phyloP scores from a whole-genome alignment of 2,113 vertebrate species.

The Microcebus jonahi region DNA sequence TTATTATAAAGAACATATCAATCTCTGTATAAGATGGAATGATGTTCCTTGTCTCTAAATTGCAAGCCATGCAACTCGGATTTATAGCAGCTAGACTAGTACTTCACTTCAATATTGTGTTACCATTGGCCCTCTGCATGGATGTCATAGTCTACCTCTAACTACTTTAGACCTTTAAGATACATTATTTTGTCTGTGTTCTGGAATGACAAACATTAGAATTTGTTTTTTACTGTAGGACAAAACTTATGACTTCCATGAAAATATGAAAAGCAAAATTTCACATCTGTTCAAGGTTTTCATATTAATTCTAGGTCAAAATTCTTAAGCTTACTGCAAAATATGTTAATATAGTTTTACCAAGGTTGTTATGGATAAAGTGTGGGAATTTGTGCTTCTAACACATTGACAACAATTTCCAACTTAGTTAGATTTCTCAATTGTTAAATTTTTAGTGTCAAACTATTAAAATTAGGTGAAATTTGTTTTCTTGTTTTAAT shows the following conservation, averaged over 20 bases:
- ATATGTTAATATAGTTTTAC: neutral
- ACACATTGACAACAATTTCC: neutral
- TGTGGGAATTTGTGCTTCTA: neutral
- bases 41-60: neutral
- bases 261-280: neutral
- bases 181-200: neutral
- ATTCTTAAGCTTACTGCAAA: neutral
- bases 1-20: neutral
- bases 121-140: neutral
- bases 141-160: neutral
- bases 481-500: neutral
- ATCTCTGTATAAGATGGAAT: neutral
- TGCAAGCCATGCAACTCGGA: neutral
- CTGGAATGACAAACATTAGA: neutral
- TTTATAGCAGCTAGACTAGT: neutral
- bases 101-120: neutral
- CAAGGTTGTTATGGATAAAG: neutral
- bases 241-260: neutral
- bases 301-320: neutral
- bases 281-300: neutral
- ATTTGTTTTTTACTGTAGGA: neutral
- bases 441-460: neutral
- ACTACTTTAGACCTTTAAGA: neutral
- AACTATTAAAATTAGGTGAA: neutral
- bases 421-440: neutral